Percentiles rank a stretch among this genome's conserved stretches.
Evolutionary conservation across 1,140 invertebrate species (phyloP).

Genomic region (Brachionus koreanus): DNA sequence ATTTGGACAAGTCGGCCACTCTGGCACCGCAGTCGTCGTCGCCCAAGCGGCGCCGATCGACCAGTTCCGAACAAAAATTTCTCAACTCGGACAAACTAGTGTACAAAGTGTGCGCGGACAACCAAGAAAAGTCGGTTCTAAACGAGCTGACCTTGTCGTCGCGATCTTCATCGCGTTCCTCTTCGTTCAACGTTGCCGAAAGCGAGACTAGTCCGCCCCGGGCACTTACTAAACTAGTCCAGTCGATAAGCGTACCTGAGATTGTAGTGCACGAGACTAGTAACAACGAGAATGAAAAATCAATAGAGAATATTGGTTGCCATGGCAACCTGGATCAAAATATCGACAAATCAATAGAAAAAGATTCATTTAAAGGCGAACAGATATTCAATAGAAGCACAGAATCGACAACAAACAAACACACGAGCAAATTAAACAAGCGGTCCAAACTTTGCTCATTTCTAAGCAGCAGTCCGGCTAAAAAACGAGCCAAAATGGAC

Average conservation of each 20-base stretch:
- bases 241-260: neutral
- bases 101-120: neutral
- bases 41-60: neutral
- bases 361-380: neutral
- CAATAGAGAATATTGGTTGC: neutral
- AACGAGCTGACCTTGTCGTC: neutral
- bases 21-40: neutral
- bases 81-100: neutral
- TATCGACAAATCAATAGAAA: neutral
- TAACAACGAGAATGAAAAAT: constrained; percentile 13
- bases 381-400: neutral
- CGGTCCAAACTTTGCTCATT: neutral
- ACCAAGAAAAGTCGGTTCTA: neutral
- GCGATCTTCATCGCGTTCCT: neutral
- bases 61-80: constrained; percentile 1
- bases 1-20: neutral
- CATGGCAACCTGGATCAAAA: neutral
- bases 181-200: neutral
- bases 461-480: neutral
- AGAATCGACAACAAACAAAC: neutral
- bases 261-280: constrained; percentile 4
- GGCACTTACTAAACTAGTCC: neutral
- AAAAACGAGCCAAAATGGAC: neutral
- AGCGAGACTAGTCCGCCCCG: neutral
- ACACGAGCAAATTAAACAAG: neutral